phyloP scores from a whole-genome alignment of 2,797 vertebrate species.

The Pseudochromis fuscus region DNA sequence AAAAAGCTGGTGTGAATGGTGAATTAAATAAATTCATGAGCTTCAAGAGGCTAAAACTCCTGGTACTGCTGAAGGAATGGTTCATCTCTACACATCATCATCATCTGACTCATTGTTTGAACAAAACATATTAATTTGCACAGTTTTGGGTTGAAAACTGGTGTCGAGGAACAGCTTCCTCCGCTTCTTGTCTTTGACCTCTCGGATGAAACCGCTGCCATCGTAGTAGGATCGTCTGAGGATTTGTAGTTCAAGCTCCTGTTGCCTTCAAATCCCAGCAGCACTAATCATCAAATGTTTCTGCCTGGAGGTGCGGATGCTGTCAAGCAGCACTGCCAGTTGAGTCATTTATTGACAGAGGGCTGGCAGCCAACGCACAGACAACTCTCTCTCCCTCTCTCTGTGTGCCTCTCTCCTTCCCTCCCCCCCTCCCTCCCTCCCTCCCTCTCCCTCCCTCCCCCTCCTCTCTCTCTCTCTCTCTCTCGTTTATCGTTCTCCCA shows the following conservation, averaged over 20 bases:
- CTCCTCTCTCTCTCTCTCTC: conserved; percentile 32
- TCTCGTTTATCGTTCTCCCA: conserved; percentile 55
- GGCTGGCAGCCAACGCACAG: conserved; percentile 80
- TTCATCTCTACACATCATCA: too few relatives aligned
- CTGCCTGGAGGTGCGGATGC: conserved; percentile 89
- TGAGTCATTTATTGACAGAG: conserved; percentile 90
- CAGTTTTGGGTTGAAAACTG: too few relatives aligned
- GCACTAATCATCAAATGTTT: conserved; percentile 89
- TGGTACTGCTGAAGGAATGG: too few relatives aligned
- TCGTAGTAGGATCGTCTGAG: conserved; percentile 31
- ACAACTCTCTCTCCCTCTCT: conserved; percentile 39
- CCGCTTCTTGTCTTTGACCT: conserved; percentile 57
- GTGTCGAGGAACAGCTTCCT: not conserved
- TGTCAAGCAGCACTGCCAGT: conserved; percentile 88
- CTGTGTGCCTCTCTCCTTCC: conserved; percentile 31
- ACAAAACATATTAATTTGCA: too few relatives aligned
- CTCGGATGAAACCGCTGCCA: conserved; percentile 13
- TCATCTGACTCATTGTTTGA: too few relatives aligned
- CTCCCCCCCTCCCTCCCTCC: conserved; percentile 16
- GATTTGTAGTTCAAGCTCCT: conserved; percentile 76
- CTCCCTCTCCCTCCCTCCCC: conserved; percentile 8
- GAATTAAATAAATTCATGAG: too few relatives aligned
- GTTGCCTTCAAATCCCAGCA: conserved; percentile 82
- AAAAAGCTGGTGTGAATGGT: too few relatives aligned
- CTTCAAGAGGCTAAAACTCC: too few relatives aligned